phyloP scores from a whole-genome alignment of 2,113 vertebrate genomes.

The Zosterops pallidus region DNA sequence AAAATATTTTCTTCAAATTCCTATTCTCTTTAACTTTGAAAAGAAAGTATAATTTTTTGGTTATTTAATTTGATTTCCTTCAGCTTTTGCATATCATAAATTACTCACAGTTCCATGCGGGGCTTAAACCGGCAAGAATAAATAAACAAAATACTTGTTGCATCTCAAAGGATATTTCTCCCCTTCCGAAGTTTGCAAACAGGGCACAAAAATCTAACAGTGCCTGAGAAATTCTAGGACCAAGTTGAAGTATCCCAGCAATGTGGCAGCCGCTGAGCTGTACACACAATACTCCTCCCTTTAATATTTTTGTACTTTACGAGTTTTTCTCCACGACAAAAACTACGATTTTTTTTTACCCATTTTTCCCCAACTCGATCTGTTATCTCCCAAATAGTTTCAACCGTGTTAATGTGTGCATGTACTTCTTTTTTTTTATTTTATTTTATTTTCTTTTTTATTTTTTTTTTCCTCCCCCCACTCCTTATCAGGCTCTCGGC shows the following conservation, averaged over 20 bases:
- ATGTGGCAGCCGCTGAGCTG: not conserved
- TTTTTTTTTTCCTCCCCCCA: not conserved
- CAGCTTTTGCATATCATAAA: not conserved
- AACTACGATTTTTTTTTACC: conserved; percentile 67
- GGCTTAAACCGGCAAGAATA: not conserved
- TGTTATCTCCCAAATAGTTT: conserved; percentile 84
- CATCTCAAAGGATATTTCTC: not conserved
- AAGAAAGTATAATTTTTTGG: not conserved
- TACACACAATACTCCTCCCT: not conserved
- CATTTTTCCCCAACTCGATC: too few relatives aligned
- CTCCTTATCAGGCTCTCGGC: conserved; percentile 91
- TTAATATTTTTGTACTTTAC: conserved; percentile 16
- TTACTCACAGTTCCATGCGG: not conserved
- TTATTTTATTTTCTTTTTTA: not conserved
- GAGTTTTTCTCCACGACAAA: conserved; percentile 5
- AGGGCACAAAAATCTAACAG: not conserved
- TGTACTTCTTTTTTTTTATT: conserved; percentile 63
- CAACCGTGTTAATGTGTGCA: conserved; percentile 79
- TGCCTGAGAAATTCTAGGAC: not conserved
- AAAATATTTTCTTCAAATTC: not conserved
- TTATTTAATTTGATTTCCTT: not conserved
- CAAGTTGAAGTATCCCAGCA: not conserved
- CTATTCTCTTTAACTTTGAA: not conserved
- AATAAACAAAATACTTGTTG: conserved; percentile 48
- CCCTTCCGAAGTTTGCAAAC: not conserved